Base-by-base conservation (phyloP, 35 echinoderm and acorn worm genomes). In the Lytechinus variegatus region DNA sequence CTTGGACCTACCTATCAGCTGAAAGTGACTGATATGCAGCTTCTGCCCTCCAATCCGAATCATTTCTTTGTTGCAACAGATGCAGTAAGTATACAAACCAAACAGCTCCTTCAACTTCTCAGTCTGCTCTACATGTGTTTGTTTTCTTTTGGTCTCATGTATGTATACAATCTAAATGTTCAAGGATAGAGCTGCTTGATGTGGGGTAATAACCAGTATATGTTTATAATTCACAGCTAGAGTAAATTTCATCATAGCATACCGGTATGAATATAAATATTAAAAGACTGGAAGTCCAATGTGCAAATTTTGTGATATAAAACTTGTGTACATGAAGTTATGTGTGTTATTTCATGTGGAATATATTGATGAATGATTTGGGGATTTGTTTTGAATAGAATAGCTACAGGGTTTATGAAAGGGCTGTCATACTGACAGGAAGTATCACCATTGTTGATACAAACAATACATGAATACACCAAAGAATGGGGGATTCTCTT, bases 1-100 rank as follows among this genome's bases (percentile, higher is more conserved):
- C 54, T 96, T 16, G 92, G 94, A 13, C 19, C 87, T 52, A 33
- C 53, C 16, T 95, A 87, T 52, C 53, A 55, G 16, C 12, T 97
- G 16, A 87, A 89, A 54, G 61, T 96, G 27, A 54, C 56, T n/a
- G 89, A 97, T 86, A 94, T 98, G 94, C 96, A 98, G 94, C 95
- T 98, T 5, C 58, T 89, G 16, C 96, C 95, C 12, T 53, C 72
- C 9, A 97, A 98, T 95, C 95, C 97, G 13, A 98, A 96, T 94
- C 97, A 98, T 52, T 96, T 98, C 87, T 98, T 91, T 96, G 95
- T 97, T 71, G 95, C 95, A 5, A 98, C 97, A 54, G 97, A 98
- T 96, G 52, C 88, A 55, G 97, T 98, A 56, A 96, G 97, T 93
- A 90, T 44, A 52, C 11, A 13, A 51, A 90, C 29, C 19, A 14